A percentile compares a stretch with the other conserved stretches of the same genome.
These are phyloP conservation scores for Steatocranus sp. DNA, from an alignment of 2,797 vertebrate genomes.

Conservation along the genomic window DNA sequence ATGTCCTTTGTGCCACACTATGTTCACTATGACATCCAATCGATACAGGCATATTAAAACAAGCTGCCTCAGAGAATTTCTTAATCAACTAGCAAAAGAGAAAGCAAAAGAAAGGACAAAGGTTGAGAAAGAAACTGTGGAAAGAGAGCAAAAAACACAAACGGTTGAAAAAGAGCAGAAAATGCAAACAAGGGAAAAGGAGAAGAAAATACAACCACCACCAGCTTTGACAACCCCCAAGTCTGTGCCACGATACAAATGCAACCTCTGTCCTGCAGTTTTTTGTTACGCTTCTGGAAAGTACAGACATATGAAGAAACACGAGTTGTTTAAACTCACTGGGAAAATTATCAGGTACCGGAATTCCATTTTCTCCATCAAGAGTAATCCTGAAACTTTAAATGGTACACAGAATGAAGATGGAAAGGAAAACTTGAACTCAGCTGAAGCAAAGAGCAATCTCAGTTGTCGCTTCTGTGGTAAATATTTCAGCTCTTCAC, in stretches of 20 bases:
- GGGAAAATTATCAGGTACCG: constrained; percentile 54
- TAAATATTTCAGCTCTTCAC: constrained; percentile 38
- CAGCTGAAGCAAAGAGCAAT: not conserved
- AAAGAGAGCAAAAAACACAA: constrained; percentile 2
- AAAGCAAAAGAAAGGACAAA: not conserved
- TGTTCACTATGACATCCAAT: constrained; percentile 60
- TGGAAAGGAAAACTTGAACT: not conserved
- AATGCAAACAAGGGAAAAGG: not conserved
- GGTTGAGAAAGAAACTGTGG: not conserved
- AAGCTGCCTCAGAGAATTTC: constrained; percentile 60
- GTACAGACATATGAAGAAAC: constrained; percentile 75
- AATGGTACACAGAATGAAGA: not conserved
- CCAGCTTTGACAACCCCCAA: not conserved
- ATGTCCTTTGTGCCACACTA: constrained; percentile 72
- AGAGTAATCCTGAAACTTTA: not conserved
- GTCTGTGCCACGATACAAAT: constrained; percentile 42
- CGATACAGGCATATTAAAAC: constrained; percentile 69
- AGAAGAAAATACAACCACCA: not conserved
- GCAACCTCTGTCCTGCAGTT: constrained; percentile 68
- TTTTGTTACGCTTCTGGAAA: constrained; percentile 69
- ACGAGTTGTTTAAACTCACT: constrained; percentile 62
- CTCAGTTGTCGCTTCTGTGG: constrained; percentile 72
- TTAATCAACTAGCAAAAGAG: constrained; percentile 28
- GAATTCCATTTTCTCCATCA: constrained; percentile 17
- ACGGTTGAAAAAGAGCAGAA: not conserved